Evolutionary conservation across 2,113 vertebrate genomes (phyloP), one percentile per base, ranked within the genome.

Genomic region (Cyprinodon brontotheroides): DNA sequence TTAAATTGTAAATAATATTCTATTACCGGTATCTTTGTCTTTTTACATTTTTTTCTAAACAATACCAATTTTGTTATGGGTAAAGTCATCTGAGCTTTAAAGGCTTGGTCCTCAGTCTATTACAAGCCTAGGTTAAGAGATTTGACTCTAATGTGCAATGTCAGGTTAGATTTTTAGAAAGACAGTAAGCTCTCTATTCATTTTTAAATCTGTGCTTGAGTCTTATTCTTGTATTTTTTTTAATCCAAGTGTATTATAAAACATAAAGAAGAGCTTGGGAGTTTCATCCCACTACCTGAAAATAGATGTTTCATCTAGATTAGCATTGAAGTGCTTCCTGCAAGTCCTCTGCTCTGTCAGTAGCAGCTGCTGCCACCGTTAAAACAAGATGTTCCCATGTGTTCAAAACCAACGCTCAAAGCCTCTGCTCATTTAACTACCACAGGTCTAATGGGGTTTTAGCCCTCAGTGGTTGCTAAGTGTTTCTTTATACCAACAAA

Each of bases 361-460:
- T 29, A 43, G 8, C 43, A 22, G 57, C 29, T 20, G 15, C 61
- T 68, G 43, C 68, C 4, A 13, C 38, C 68, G 68, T 37, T 69
- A 62, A 50, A 57, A 20, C 6, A 2, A 48, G 20, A 70, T 4
- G 3, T 29, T 57, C 22, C 14, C 53, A n/a, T 43, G 1, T 40
- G 47, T 57, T 72, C n/a, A 50, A 48, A 64, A 63, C 43, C 50
- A 70, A 70, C 39, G 66, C 47, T 65, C 39, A 38, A 48, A 50
- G 45, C 29, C 10, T 40, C 68, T 64, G 57, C 69, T 81, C 66
- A 73, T 70, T 64, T 66, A 70, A 22, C 41, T 29, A 47, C 11
- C 6, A 22, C 43, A 61, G 6, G 22, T 67, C 47, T 59, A 47
- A 12, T 47, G 62, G 65, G 70, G 64, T 36, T 74, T 61, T 22